These are phyloP conservation scores for Glaucidium brasilianum DNA, from an alignment of 2,113 vertebrate species.

Conservation along the genomic window DNA sequence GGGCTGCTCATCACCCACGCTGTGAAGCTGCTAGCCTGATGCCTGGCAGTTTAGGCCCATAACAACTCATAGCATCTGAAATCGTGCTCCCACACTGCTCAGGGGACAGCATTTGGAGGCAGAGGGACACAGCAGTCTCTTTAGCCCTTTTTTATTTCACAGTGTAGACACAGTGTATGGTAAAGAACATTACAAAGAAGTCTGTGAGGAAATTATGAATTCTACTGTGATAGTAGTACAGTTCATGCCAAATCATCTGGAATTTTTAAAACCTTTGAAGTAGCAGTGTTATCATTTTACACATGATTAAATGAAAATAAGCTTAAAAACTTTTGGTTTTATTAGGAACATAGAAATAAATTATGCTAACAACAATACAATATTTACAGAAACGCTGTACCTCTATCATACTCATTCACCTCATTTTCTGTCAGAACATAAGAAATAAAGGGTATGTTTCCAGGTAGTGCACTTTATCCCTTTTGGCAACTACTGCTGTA, in stretches of 20 bases:
- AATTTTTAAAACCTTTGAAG: background rate
- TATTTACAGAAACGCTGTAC: background rate
- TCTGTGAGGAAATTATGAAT: background rate
- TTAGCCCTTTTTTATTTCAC: background rate
- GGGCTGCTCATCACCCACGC: background rate
- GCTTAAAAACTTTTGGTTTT: background rate
- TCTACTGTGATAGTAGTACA: background rate
- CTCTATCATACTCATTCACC: background rate
- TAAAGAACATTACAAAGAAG: background rate
- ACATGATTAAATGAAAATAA: background rate
- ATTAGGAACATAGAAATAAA: background rate
- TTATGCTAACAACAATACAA: background rate
- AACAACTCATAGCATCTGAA: background rate
- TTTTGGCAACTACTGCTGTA: background rate
- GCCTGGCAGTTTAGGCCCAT: background rate
- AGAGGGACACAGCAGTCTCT: background rate
- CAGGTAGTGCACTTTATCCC: background rate
- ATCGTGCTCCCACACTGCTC: background rate
- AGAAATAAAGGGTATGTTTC: background rate
- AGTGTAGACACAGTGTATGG: background rate
- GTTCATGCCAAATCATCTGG: background rate
- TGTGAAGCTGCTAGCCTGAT: background rate
- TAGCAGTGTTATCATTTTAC: background rate
- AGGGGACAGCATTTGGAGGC: background rate
- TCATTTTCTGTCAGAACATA: background rate